A percentile compares a stretch with the other conserved stretches of the same genome.
Evolutionary conservation across 2,113 vertebrate genomes (phyloP).

Genomic region (Narcine bancroftii): DNA sequence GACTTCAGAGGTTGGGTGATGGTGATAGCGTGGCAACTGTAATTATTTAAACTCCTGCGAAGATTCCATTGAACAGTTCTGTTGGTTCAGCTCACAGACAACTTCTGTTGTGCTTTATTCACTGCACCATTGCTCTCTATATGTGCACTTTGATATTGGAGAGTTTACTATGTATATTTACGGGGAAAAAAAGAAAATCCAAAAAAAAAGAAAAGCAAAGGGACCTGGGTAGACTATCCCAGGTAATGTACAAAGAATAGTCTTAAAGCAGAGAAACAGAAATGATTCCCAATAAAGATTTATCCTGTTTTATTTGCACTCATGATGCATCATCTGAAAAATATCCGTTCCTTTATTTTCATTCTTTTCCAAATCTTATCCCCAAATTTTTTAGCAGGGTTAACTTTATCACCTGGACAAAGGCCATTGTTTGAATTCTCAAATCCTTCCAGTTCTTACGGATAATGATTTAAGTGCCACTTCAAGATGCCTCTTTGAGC

Average conservation of each 20-base stretch:
- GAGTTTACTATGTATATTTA: too few relatives aligned
- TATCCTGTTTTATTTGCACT: background rate
- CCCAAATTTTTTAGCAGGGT: background rate
- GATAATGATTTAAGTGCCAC: background rate
- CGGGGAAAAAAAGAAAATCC: too few relatives aligned
- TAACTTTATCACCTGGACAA: background rate
- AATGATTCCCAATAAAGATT: background rate
- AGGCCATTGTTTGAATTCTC: background rate
- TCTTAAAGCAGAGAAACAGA: background rate
- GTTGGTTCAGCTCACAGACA: too few relatives aligned
- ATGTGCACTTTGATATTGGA: too few relatives aligned
- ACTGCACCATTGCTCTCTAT: too few relatives aligned
- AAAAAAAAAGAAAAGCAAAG: background rate
- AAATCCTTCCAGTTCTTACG: background rate
- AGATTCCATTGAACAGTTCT: too few relatives aligned
- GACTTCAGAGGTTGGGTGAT: too few relatives aligned
- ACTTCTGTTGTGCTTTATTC: too few relatives aligned
- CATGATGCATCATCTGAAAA: background rate
- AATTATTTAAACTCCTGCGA: too few relatives aligned
- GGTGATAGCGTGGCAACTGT: too few relatives aligned
- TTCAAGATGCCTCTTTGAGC: slow-evolving; percentile 2
- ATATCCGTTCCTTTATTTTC: background rate
- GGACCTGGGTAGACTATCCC: background rate
- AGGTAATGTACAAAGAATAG: background rate
- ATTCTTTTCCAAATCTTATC: background rate